Base-by-base conservation (phyloP, 2,113 vertebrate species). In the Hiodon tergisus region DNA sequence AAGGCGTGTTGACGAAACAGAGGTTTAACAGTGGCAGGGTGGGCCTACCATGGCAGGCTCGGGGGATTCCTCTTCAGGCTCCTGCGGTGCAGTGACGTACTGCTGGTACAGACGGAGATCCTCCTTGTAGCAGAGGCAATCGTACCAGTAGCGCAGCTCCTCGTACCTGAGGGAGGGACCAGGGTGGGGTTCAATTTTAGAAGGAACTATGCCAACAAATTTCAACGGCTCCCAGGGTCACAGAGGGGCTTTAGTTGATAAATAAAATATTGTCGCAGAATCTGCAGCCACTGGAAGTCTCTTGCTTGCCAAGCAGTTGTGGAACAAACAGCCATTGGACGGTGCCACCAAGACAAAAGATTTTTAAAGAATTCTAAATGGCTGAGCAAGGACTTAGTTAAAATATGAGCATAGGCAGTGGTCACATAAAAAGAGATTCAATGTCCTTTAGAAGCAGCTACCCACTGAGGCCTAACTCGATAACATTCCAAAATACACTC, bases 61-160 rank as follows among this genome's bases (percentile, higher is more conserved):
- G 5, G 60, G 14, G 14, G 59, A 48, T 46, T 31, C 68, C 51
- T 82, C 83, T 71, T 89, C 86, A 1, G 84, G 72, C 31, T 89
- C 74, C 72, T 86, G 85, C 0, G 86, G 80, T 67, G 86, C 81
- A 31, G 89, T 78, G 0, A 91, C 77, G 76, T 89, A 89, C 13
- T 90, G 82, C 0, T 91, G 86, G 77, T 90, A 91, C 62, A 88
- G 85, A 71, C 88, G 80, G 66, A 92, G 81, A 65, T 89, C 88
- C 73, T 91, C 91, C 68, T 92, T 87, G 60, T 91, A 90, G 78
- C 88, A 88, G 72, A 91, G 78, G 63, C 88, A 91, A 78, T 91
- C 89, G 5, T 91, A 91, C 91, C 91, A 92, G 81, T 91, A 91
- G 11, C 90, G 88, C 81, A 92, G 81, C 51, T 93, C 91, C 78